These are phyloP conservation scores for Semnornis frantzii DNA, from an alignment of 2,113 vertebrate species.

Conservation along the genomic window DNA sequence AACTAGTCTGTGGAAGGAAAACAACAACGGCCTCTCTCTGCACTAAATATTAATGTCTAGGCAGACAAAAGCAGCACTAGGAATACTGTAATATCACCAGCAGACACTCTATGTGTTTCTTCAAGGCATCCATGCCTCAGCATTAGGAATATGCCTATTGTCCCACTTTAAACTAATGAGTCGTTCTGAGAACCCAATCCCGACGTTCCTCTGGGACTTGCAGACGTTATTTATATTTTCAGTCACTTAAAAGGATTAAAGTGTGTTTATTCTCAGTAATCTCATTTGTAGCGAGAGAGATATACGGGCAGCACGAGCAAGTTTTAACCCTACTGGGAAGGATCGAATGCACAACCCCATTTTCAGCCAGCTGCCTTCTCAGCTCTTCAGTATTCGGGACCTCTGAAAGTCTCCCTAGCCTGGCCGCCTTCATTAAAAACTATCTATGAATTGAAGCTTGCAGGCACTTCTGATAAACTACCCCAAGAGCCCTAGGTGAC, in stretches of 20 bases:
- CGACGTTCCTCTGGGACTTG: not conserved
- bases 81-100: not conserved
- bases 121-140: not conserved
- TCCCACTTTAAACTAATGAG: conserved; percentile 53
- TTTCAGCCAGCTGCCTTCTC: not conserved
- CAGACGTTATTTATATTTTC: conserved; percentile 57
- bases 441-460: not conserved
- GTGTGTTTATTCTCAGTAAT: conserved; percentile 57
- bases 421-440: not conserved
- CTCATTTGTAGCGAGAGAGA: conserved; percentile 27
- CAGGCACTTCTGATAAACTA: conserved; percentile 8
- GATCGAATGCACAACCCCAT: not conserved
- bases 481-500: not conserved
- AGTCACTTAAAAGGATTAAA: conserved; percentile 50
- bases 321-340: conserved; percentile 8
- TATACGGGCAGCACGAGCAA: not conserved
- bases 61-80: conserved; percentile 42
- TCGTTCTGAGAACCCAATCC: conserved; percentile 33
- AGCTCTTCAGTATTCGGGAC: not conserved
- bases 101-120: conserved; percentile 9
- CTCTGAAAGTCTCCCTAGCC: not conserved
- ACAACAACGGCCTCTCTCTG: not conserved
- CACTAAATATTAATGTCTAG: conserved; percentile 54
- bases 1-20: conserved; percentile 16
- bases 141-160: not conserved